These are phyloP conservation scores for Acromyrmex heyeri DNA, from an alignment of 1,140 invertebrate species.

Conservation along the genomic window DNA sequence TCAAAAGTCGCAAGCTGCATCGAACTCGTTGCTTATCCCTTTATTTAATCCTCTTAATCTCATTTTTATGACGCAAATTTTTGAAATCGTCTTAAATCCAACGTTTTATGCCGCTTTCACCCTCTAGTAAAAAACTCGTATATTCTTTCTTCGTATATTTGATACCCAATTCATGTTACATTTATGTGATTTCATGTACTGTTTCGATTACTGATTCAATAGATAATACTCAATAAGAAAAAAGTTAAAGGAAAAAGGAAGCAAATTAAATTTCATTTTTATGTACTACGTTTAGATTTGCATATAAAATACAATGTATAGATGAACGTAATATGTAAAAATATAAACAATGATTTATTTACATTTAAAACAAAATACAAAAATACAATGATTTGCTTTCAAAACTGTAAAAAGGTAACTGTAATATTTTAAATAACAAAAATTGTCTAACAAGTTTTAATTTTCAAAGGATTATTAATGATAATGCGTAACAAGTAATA, in stretches of 20 bases:
- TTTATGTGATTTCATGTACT: background rate
- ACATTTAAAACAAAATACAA: no score
- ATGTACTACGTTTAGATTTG: background rate
- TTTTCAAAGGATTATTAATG: background rate
- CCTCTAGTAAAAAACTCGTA: conserved; percentile 10
- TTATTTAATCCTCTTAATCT: conserved; percentile 26
- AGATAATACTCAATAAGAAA: conserved; percentile 11
- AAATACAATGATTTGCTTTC: background rate
- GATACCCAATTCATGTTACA: background rate
- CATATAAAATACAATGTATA: background rate
- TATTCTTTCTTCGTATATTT: background rate
- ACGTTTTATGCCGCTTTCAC: conserved; percentile 30
- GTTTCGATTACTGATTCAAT: background rate
- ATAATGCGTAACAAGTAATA: background rate
- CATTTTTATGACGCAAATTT: conserved; percentile 8
- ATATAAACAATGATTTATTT: no score
- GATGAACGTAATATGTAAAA: no score
- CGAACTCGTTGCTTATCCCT: conserved; percentile 19
- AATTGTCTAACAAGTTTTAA: background rate
- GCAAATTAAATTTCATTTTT: background rate
- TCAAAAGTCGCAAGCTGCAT: conserved; percentile 53
- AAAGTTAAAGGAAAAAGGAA: conserved; percentile 8
- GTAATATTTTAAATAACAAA: background rate
- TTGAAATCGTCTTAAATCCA: conserved; percentile 37
- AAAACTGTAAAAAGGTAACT: background rate